Evolutionary conservation across 2,797 vertebrate genomes (phyloP).

Genomic region (Enteromius anoplus): DNA sequence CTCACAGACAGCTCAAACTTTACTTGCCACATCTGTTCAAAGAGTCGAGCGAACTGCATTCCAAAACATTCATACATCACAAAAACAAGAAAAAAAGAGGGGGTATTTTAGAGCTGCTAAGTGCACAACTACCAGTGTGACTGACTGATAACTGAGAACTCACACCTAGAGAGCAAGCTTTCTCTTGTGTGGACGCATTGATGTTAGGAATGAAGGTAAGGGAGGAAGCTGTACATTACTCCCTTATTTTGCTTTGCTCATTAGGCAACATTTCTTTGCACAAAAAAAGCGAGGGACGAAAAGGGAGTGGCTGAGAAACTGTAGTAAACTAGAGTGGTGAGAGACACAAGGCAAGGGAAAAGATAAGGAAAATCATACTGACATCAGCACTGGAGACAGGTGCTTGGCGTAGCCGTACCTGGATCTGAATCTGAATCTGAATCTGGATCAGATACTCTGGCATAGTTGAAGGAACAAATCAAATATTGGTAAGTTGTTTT

Average conservation of each 20-base stretch:
- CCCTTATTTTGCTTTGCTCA: not conserved
- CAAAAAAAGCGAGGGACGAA: not conserved
- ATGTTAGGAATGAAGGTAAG: not conserved
- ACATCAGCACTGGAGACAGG: conserved; percentile 19
- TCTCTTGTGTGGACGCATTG: not conserved
- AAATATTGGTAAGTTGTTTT: conserved; percentile 4
- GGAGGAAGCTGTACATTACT: not conserved
- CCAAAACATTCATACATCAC: conserved; percentile 1
- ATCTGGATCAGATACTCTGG: not conserved
- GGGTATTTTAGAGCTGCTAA: not conserved
- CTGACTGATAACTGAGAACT: conserved; percentile 8
- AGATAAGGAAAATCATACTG: not conserved
- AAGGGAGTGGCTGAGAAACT: conserved; percentile 32
- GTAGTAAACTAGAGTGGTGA: not conserved
- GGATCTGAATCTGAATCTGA: conserved; percentile 1
- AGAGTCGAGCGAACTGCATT: not conserved
- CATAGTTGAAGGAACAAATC: not conserved
- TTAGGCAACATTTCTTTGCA: conserved; percentile 3
- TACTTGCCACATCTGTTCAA: not conserved
- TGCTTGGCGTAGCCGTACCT: not conserved
- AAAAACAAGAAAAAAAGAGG: not conserved
- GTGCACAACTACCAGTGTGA: conserved; percentile 22
- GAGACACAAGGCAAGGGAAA: not conserved
- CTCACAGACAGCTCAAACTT: not conserved
- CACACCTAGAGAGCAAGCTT: conserved; percentile 7